Percentiles rank a stretch among this genome's conserved stretches.
Evolutionary conservation across 2,888 invertebrate genomes (phyloP).

Genomic region (Epinotia demarniana): DNA sequence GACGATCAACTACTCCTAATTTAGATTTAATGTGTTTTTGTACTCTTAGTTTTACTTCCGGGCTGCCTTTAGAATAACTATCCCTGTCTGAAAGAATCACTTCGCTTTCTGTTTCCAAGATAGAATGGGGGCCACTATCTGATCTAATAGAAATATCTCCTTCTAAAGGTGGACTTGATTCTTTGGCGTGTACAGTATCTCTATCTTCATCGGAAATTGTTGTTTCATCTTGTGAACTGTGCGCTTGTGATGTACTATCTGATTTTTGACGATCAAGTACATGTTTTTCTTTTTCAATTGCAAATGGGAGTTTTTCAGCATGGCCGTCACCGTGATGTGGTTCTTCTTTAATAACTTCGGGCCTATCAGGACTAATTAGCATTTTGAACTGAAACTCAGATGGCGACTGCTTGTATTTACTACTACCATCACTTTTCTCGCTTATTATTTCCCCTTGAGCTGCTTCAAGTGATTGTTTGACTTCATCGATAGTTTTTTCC

Average conservation of each 20-base stretch:
- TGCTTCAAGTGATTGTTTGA: slow-evolving; percentile 88
- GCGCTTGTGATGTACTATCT: slow-evolving; percentile 72
- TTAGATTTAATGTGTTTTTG: slow-evolving; percentile 80
- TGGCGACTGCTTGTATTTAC: slow-evolving; percentile 88
- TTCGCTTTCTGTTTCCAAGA: slow-evolving; percentile 81
- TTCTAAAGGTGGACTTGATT: slow-evolving; percentile 75
- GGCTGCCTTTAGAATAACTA: slow-evolving; percentile 77
- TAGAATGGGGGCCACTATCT: slow-evolving; percentile 82
- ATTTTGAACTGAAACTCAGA: slow-evolving; percentile 90
- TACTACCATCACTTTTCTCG: slow-evolving; percentile 86
- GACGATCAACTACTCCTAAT: slow-evolving; percentile 84
- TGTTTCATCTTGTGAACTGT: slow-evolving; percentile 75
- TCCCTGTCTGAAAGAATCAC: slow-evolving; percentile 74
- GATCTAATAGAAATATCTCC: slow-evolving; percentile 75
- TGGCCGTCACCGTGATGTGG: slow-evolving; percentile 79
- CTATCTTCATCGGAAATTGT: slow-evolving; percentile 85
- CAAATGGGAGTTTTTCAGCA: slow-evolving; percentile 56
- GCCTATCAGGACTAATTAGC: slow-evolving; percentile 81
- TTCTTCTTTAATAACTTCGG: slow-evolving; percentile 86
- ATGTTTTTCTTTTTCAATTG: slow-evolving; percentile 62
- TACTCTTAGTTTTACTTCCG: slow-evolving; percentile 75
- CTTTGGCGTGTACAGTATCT: slow-evolving; percentile 75
- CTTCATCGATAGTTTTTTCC: slow-evolving; percentile 89
- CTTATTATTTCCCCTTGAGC: slow-evolving; percentile 89
- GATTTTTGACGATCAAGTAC: slow-evolving; percentile 70